Conservation (phyloP, 2,888 invertebrate genomes). For the Nebria brevicollis region DNA sequence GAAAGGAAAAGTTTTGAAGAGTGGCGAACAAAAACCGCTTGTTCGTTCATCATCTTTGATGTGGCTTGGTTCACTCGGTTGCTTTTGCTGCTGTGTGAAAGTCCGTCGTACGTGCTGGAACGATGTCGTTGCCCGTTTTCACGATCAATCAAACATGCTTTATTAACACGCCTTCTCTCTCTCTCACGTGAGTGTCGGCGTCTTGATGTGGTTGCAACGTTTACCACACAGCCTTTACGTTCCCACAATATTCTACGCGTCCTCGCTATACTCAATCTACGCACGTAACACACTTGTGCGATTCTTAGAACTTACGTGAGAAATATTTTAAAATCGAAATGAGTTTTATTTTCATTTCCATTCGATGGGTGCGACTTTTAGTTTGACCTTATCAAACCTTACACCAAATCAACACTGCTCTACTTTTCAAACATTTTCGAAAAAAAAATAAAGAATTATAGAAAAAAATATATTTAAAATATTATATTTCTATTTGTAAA, state of each 20-base stretch:
- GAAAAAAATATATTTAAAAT: too few relatives aligned
- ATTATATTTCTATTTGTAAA: too few relatives aligned
- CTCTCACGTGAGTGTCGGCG: background rate
- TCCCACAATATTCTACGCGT: background rate
- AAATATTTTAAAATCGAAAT: background rate
- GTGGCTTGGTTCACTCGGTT: background rate
- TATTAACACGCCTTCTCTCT: background rate
- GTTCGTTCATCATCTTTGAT: constrained; percentile 1
- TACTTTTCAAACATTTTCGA: too few relatives aligned
- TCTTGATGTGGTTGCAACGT: background rate
- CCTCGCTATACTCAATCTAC: background rate
- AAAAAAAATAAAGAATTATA: too few relatives aligned
- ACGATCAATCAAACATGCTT: constrained; percentile 11
- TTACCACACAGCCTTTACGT: background rate
- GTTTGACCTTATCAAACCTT: background rate
- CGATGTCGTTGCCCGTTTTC: constrained; percentile 2
- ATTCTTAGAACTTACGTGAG: background rate
- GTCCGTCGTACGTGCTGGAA: background rate
- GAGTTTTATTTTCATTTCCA: background rate
- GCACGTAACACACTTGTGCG: background rate
- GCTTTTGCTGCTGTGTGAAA: constrained; percentile 9
- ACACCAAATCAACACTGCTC: background rate
- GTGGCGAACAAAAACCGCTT: background rate
- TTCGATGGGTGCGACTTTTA: background rate
- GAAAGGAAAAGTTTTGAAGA: constrained; percentile 21